Base-by-base conservation (phyloP, 1,140 invertebrate genomes). In the Aphelenchoides avenae region DNA sequence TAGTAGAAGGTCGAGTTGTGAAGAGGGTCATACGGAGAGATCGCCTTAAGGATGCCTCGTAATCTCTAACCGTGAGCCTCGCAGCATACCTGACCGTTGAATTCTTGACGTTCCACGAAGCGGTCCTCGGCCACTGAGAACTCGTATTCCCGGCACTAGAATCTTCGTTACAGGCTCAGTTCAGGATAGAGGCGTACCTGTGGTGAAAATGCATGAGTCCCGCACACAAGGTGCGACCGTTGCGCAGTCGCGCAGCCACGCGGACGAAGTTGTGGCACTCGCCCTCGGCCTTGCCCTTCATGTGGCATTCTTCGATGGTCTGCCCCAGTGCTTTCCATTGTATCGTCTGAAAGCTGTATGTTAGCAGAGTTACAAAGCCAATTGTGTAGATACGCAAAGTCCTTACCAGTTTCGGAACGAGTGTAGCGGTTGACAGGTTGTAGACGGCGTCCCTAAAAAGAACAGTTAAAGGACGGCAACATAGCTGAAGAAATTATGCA, bases 131-230 rank as follows among this genome's bases (percentile, higher is more conserved):
- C 29, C 43, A 22, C 30, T 20, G 20, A 39, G 34, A 40, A 64
- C 37, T 68, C 57, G 80, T 90, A 91, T 67, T 88, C 85, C 30
- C 89, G 82, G 80, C 91, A 95, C 81, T n/a, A n/a, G n/a, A n/a
- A n/a, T n/a, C n/a, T n/a, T n/a, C n/a, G n/a, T n/a, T n/a, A n/a
- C n/a, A n/a, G n/a, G n/a, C n/a, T n/a, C n/a, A n/a, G n/a, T n/a
- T n/a, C n/a, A n/a, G n/a, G n/a, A n/a, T n/a, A n/a, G n/a, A n/a
- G n/a, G n/a, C n/a, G n/a, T n/a, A n/a, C n/a, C n/a, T 86, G 85
- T 2, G 91, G 91, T 66, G 87, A 87, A 82, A 88, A 94, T 62
- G 90, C 88, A 82, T 94, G 90, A 24, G 91, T 95, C 41, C 90
- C 91, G 80, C 91, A 96, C 27, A 92, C 85, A 62, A 82, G 20